Evolutionary conservation across 2,113 vertebrate species (phyloP).

Genomic region (Rhadina sibilatrix): DNA sequence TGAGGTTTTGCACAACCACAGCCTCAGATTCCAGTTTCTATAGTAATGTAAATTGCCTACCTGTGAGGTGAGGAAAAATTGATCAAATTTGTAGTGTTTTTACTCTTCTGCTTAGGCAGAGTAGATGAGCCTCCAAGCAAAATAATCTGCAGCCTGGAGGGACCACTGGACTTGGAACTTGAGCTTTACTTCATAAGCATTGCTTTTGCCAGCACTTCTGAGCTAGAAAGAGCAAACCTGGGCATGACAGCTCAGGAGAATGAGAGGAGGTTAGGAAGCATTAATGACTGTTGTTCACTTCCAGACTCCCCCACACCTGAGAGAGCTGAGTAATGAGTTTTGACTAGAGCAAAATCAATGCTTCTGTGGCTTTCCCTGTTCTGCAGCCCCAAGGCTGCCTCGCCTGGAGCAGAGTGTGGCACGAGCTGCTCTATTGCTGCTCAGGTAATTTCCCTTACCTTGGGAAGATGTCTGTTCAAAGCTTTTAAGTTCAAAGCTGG

Average conservation of each 20-base stretch:
- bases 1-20: not conserved
- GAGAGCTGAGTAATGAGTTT: not conserved
- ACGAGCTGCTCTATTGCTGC: fast-evolving
- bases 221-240: not conserved
- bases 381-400: not conserved
- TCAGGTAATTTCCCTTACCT: fast-evolving
- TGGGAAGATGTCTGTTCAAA: not conserved
- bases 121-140: not conserved
- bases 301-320: not conserved
- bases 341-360: not conserved
- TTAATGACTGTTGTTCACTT: not conserved
- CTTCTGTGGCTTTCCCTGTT: not conserved
- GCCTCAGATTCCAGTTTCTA: not conserved
- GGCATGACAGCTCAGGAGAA: not conserved
- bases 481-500: not conserved
- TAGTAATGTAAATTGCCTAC: not conserved
- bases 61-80: not conserved
- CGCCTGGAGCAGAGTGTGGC: fast-evolving
- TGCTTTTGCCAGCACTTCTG: not conserved
- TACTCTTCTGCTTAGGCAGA: not conserved
- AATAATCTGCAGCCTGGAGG: not conserved
- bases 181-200: not conserved
- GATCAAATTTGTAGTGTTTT: not conserved
- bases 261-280: not conserved
- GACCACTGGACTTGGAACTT: not conserved